Conservation (phyloP, 1,140 invertebrate genomes). For the Euwallacea fornicatus region DNA sequence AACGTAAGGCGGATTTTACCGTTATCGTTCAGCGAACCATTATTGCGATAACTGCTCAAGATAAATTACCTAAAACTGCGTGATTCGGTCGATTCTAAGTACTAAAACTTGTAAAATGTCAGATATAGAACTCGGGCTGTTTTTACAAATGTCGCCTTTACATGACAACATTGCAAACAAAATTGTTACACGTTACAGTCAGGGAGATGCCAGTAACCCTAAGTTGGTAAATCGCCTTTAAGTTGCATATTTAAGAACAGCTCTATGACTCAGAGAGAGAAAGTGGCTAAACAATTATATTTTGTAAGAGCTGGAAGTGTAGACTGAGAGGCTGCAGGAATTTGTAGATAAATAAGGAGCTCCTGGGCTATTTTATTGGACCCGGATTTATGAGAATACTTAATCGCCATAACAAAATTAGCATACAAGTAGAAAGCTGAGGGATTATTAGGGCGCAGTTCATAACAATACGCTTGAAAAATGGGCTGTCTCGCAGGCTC, state of each 20-base stretch:
- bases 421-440: slow-evolving; percentile 33
- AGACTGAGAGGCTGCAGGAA: no score
- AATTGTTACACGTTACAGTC: slow-evolving; percentile 14
- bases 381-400: slow-evolving; percentile 29
- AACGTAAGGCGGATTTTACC: slow-evolving; percentile 10
- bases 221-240: no score
- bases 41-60: slow-evolving; percentile 30
- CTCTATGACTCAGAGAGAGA: no score
- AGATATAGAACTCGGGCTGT: slow-evolving; percentile 19
- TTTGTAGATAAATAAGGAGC: not conserved
- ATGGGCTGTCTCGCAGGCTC: slow-evolving; percentile 26
- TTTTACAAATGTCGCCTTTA: slow-evolving; percentile 34
- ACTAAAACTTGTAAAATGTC: slow-evolving; percentile 40
- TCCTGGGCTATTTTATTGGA: slow-evolving; percentile 17
- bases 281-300: no score
- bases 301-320: no score
- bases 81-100: slow-evolving; percentile 35
- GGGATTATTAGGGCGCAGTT: slow-evolving; percentile 33
- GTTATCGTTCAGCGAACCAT: slow-evolving; percentile 29
- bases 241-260: no score
- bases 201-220: slow-evolving; percentile 5
- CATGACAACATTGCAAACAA: slow-evolving; percentile 31
- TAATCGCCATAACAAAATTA: slow-evolving; percentile 32
- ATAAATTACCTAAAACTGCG: slow-evolving; percentile 36
- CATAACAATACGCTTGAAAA: slow-evolving; percentile 31